phyloP scores from a whole-genome alignment of 2,113 vertebrate species.

The Oophaga pumilio region DNA sequence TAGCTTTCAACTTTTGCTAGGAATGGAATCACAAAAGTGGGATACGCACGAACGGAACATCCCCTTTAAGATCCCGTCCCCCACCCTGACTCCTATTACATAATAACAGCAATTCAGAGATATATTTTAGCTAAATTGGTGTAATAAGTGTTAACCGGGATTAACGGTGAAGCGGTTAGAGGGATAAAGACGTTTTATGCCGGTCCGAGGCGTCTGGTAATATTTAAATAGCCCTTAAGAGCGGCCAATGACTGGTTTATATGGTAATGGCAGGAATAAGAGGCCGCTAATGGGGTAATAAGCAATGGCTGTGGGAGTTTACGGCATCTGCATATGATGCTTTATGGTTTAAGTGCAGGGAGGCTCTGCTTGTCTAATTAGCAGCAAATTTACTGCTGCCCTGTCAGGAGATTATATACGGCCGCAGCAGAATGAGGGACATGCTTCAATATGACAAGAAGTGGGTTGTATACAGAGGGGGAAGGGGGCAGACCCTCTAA shows the following conservation, averaged over 20 bases:
- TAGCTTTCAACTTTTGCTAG: neutral
- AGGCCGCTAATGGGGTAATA: constrained; percentile 64
- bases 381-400: constrained; percentile 59
- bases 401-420: constrained; percentile 27
- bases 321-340: constrained; percentile 61
- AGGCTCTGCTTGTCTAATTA: constrained; percentile 65
- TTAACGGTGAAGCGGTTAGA: neutral
- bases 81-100: neutral
- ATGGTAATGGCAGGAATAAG: constrained; percentile 67
- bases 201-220: constrained; percentile 9
- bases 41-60: neutral
- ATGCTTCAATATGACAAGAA: constrained; percentile 42
- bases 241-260: constrained; percentile 67
- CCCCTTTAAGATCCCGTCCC: neutral
- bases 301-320: constrained; percentile 62
- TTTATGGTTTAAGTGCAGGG: constrained; percentile 61
- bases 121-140: neutral
- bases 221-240: constrained; percentile 63
- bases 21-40: too few species aligned
- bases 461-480: neutral
- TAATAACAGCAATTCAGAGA: neutral
- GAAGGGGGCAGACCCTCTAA: neutral
- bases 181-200: neutral
- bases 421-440: neutral
- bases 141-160: neutral